phyloP scores from a whole-genome alignment of 2,113 vertebrate species.

The Sinocyclocheilus rhinocerous region DNA sequence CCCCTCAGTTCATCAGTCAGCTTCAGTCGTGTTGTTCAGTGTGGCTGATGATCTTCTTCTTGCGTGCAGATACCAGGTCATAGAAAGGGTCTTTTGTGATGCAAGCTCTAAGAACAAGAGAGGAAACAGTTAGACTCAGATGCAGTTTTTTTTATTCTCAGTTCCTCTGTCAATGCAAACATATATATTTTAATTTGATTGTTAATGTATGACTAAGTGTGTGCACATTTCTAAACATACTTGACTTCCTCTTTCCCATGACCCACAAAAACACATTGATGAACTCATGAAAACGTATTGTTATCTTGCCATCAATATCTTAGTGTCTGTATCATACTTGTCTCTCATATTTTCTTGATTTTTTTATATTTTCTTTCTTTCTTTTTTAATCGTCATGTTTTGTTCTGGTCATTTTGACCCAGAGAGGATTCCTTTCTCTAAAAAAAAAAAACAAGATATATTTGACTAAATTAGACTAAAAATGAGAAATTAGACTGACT shows the following conservation, averaged over 20 bases:
- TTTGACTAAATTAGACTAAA: no score
- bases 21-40: slow-evolving; percentile 22
- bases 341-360: background rate
- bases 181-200: background rate
- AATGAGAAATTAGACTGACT: background rate
- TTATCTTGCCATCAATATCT: background rate
- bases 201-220: background rate
- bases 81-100: slow-evolving; percentile 91
- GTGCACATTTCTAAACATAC: background rate
- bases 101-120: slow-evolving; percentile 77
- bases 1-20: background rate
- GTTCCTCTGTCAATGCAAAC: background rate
- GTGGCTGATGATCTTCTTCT: slow-evolving; percentile 81
- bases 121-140: background rate
- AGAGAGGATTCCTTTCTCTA: no score
- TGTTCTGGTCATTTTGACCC: background rate
- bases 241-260: slow-evolving; percentile 12
- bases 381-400: background rate
- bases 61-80: slow-evolving; percentile 85
- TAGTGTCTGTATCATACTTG: background rate
- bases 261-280: background rate
- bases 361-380: background rate
- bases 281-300: background rate
- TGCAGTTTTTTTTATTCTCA: background rate
- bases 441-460: no score